Base-by-base conservation (phyloP, 2,113 vertebrate genomes). In the Nothocercus nigrocapillus region DNA sequence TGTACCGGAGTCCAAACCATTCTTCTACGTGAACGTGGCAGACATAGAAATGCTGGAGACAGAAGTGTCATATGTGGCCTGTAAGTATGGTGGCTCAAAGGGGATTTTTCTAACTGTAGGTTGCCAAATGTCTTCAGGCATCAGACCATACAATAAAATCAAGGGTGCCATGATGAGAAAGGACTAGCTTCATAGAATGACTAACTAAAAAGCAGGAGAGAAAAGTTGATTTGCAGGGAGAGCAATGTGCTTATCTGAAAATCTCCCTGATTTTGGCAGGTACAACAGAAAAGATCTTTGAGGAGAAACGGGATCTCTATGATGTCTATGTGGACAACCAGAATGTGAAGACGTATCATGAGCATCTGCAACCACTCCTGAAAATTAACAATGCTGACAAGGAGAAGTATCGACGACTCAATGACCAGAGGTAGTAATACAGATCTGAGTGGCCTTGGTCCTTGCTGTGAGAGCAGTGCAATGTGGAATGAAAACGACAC, bases 201-300 rank as follows among this genome's bases (percentile, higher is more conserved):
- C 73, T 89, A 47, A 91, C 68, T 72, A 40, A 3, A 54, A 93
- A 88, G 69, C 66, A 84, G 36, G 34, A 88, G 51, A 78, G 80
- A 91, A 82, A 61, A 73, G 66, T 10, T 85, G 56, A 42, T 84
- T 66, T 90, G 53, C 85, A 76, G 74, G 74, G 83, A 90, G 76
- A 85, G 70, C 89, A 90, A 72, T 5, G 8, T 2, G 30, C 90
- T 93, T 83, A 76, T 82, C 77, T 93, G 80, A 96, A 89, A 94
- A 90, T 49, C 24, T 40, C 49, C 25, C 61, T 40, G 34, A 32
- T 91, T 82, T 85, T 76, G 88, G 2, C 94, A 99, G 99, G 99
- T 97, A 99, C 99, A 69, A 99, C 99, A 8, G 99, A 99, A 98
- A 99, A 99, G 98, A 99, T 99, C 54, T 99, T 99, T 62, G 99